Evolutionary conservation across 1,140 invertebrate genomes (phyloP).

Genomic region (Caenorhabditis tropicalis): DNA sequence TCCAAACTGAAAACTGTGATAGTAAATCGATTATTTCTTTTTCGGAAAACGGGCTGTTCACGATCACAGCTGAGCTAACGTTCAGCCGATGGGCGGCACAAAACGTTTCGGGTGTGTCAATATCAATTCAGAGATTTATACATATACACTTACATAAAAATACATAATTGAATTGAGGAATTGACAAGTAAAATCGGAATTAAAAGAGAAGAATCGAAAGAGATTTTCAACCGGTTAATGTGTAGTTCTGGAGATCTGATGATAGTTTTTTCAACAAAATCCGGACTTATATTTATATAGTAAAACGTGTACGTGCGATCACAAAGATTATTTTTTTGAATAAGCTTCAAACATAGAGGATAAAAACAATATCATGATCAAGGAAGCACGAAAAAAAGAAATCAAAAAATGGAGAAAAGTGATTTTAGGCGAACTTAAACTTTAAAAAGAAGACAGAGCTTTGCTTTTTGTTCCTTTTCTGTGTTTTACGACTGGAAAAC

Average conservation of each 20-base stretch:
- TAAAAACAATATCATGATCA: conserved; percentile 18
- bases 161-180: no score
- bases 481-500: neutral
- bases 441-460: neutral
- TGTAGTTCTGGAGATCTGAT: no score
- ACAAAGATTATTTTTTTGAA: neutral
- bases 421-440: neutral
- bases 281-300: neutral
- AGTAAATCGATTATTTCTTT: neutral
- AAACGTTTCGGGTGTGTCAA: conserved; percentile 21
- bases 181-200: no score
- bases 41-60: conserved; percentile 26
- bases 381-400: neutral
- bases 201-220: no score
- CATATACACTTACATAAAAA: neutral
- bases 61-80: conserved; percentile 41
- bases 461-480: neutral
- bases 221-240: no score
- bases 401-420: neutral
- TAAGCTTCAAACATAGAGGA: conserved; percentile 3
- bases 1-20: neutral
- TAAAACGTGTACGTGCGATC: neutral
- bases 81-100: neutral
- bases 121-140: neutral
- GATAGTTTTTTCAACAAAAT: neutral